A percentile compares a stretch with the other conserved stretches of the same genome.
Evolutionary conservation across 2,797 vertebrate genomes (phyloP).

Genomic region (Zenarchopterus dispar): DNA sequence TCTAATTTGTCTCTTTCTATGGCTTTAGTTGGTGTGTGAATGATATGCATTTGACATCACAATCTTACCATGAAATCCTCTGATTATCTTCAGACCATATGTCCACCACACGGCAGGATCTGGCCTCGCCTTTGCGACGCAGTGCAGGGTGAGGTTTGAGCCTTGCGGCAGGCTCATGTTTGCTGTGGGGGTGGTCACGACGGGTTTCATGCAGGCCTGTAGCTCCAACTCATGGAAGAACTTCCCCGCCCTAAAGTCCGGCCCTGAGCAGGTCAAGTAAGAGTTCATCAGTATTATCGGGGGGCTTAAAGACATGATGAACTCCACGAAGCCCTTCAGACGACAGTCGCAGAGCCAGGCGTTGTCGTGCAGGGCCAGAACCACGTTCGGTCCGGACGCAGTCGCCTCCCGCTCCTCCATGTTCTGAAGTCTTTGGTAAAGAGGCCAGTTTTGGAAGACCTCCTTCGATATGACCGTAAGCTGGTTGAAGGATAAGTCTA

Average conservation of each 20-base stretch:
- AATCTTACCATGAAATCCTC: constrained; percentile 91
- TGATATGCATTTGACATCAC: constrained; percentile 28
- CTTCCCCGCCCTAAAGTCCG: constrained; percentile 84
- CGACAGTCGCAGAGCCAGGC: constrained; percentile 93
- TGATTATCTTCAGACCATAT: constrained; percentile 89
- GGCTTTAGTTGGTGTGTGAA: constrained; percentile 15
- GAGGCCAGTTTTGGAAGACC: constrained; percentile 90
- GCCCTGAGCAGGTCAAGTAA: constrained; percentile 89
- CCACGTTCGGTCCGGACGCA: constrained; percentile 68
- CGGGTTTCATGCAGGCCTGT: constrained; percentile 84
- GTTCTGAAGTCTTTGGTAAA: constrained; percentile 83
- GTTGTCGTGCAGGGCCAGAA: constrained; percentile 90
- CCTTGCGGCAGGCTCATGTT: constrained; percentile 84
- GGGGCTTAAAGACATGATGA: constrained; percentile 83
- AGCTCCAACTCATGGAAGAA: constrained; percentile 90
- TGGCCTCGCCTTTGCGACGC: constrained; percentile 86
- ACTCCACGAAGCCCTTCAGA: constrained; percentile 89
- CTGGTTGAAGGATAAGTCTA: constrained; percentile 94
- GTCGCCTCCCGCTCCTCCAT: constrained; percentile 50
- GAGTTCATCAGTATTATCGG: constrained; percentile 93
- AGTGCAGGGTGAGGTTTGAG: constrained; percentile 86
- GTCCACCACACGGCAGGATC: constrained; percentile 87
- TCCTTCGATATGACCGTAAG: constrained; percentile 91
- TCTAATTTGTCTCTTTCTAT: constrained; percentile 67
- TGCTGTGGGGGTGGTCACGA: constrained; percentile 72